phyloP scores from a whole-genome alignment of 2,888 invertebrate species.

The Rosalia funebris region DNA sequence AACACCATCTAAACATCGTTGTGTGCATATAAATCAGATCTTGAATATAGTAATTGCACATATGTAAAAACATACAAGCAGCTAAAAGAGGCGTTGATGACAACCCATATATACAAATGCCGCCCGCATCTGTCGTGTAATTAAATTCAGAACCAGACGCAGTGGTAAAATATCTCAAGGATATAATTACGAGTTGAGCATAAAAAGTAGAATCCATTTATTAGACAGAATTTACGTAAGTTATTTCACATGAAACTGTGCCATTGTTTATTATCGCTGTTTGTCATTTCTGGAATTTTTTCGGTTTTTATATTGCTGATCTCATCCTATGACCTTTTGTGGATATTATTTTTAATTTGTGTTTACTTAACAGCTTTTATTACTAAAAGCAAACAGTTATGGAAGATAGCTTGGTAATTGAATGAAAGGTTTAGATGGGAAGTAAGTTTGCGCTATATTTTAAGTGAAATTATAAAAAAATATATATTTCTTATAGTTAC shows the following conservation, averaged over 20 bases:
- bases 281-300: background rate
- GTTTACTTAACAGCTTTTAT: too few species aligned
- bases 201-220: background rate
- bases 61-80: conserved; percentile 1
- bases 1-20: background rate
- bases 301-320: background rate
- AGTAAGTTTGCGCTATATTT: too few species aligned
- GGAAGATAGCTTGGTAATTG: too few species aligned
- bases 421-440: too few species aligned
- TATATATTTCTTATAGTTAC: too few species aligned
- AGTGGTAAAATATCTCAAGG: background rate
- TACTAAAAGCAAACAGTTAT: too few species aligned
- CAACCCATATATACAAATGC: background rate
- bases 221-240: background rate
- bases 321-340: too few species aligned
- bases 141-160: background rate
- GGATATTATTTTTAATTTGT: too few species aligned
- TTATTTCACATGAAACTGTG: background rate
- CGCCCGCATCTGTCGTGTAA: background rate
- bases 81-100: conserved; percentile 5
- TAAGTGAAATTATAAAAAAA: too few species aligned
- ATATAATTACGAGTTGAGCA: background rate
- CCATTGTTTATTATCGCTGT: background rate
- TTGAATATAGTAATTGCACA: conserved; percentile 3
- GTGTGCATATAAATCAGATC: background rate